Evolutionary conservation across 2,888 invertebrate genomes (phyloP).

Genomic region (Spatulosminthurus flaviceps): DNA sequence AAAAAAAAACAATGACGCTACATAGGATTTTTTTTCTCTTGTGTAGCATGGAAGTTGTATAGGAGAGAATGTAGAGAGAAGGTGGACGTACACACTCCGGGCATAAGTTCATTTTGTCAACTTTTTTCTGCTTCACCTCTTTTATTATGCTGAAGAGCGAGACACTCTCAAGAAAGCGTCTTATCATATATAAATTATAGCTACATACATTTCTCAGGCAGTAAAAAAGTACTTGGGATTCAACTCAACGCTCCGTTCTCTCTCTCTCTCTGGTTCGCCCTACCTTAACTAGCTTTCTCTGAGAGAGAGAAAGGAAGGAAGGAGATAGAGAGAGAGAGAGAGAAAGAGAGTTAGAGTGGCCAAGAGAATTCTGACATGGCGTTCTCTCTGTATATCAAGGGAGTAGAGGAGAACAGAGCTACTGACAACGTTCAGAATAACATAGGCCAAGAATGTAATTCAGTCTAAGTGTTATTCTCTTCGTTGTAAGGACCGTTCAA

Average conservation of each 20-base stretch:
- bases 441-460: neutral
- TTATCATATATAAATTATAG: constrained; percentile 37
- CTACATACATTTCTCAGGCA: constrained; percentile 31
- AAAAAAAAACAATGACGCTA: constrained; percentile 13
- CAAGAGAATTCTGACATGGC: constrained; percentile 25
- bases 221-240: constrained; percentile 43
- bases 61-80: too few relatives aligned
- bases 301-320: neutral
- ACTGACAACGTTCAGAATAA: constrained; percentile 10
- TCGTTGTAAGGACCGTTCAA: constrained; percentile 1
- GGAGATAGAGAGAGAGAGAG: neutral
- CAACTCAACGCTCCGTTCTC: constrained; percentile 20
- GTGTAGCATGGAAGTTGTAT: too few relatives aligned
- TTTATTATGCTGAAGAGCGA: constrained; percentile 29
- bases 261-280: constrained; percentile 22
- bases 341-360: constrained; percentile 22
- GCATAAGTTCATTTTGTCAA: constrained; percentile 25
- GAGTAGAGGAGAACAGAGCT: neutral
- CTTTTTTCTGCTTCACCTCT: constrained; percentile 13
- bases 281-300: neutral
- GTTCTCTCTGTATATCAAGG: neutral
- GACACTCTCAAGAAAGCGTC: constrained; percentile 21
- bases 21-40: too few relatives aligned
- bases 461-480: constrained; percentile 21
- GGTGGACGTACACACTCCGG: neutral